These are phyloP conservation scores for Sebastes umbrosus DNA, from an alignment of 2,797 vertebrate species.

Conservation along the genomic window DNA sequence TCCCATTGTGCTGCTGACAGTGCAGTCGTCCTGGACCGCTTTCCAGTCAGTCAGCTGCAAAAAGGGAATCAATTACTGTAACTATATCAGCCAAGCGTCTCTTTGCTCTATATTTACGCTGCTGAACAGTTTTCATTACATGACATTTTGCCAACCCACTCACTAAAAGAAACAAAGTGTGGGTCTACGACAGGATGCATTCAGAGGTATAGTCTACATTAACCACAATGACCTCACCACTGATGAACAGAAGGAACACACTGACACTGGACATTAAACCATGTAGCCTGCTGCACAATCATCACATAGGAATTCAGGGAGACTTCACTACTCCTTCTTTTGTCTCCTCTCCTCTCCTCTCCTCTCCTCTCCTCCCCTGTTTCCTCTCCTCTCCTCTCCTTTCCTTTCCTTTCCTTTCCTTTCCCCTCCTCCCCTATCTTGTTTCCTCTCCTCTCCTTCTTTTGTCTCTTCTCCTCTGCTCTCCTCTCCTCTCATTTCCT, in stretches of 20 bases:
- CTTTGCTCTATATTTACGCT: background rate
- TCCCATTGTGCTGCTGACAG: background rate
- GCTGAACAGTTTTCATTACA: background rate
- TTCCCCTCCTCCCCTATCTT: too few species aligned
- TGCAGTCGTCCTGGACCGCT: background rate
- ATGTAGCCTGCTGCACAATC: background rate
- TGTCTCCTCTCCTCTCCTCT: background rate
- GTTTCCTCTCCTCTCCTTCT: background rate
- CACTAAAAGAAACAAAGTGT: background rate
- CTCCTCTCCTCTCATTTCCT: too few species aligned
- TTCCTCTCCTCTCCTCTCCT: background rate
- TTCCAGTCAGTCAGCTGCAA: constrained; percentile 3
- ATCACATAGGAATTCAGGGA: background rate
- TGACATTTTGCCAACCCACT: background rate
- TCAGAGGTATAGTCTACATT: background rate
- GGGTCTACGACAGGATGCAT: too few species aligned
- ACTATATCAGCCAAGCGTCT: background rate
- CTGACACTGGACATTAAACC: background rate
- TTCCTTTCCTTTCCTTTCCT: background rate
- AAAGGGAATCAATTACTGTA: background rate
- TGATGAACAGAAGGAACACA: background rate
- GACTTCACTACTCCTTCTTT: too few species aligned
- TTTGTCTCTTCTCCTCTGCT: too few species aligned
- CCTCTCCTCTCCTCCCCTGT: background rate
- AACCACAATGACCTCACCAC: background rate